Conservation (phyloP, 1,140 invertebrate genomes). For the Formica selysi region DNA sequence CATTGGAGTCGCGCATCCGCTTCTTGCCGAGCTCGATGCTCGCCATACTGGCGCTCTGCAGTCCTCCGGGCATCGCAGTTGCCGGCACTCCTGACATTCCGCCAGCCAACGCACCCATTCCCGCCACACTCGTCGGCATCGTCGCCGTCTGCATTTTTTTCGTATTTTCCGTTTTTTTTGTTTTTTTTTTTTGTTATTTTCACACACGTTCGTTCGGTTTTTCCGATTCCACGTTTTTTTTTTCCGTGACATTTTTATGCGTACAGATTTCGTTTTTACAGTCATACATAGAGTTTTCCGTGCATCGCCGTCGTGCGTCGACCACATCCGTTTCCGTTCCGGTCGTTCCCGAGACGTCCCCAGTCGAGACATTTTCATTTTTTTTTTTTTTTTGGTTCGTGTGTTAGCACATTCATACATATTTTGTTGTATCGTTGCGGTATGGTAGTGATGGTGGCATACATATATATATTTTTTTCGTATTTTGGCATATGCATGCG, state of each 20-base stretch:
- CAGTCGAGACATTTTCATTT: slow-evolving; percentile 52
- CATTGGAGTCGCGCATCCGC: slow-evolving; percentile 93
- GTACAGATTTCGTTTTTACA: slow-evolving; percentile 59
- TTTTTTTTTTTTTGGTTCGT: slow-evolving; percentile 60
- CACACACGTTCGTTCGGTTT: slow-evolving; percentile 45
- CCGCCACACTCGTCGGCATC: slow-evolving; percentile 83
- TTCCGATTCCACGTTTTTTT: slow-evolving; percentile 67
- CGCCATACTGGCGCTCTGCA: slow-evolving; percentile 88
- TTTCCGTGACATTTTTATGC: slow-evolving; percentile 42
- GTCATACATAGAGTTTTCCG: slow-evolving; percentile 15
- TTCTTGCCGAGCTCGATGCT: slow-evolving; percentile 94
- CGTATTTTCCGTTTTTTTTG: slow-evolving; percentile 26
- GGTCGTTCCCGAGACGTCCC: slow-evolving; percentile 62
- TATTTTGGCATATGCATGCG: slow-evolving; percentile 62
- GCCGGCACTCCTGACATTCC: slow-evolving; percentile 84
- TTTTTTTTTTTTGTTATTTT: slow-evolving; percentile 22
- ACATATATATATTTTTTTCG: slow-evolving; percentile 58
- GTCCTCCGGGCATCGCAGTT: slow-evolving; percentile 85
- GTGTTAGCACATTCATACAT: slow-evolving; percentile 67
- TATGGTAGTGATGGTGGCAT: slow-evolving; percentile 68
- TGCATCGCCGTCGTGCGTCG: slow-evolving; percentile 58
- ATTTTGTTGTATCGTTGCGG: slow-evolving; percentile 55
- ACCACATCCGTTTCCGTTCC: slow-evolving; percentile 66
- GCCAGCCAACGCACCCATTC: slow-evolving; percentile 84
- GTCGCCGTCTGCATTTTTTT: slow-evolving; percentile 82